Conservation (phyloP, 2,797 vertebrate genomes). For the Florisuga fusca region DNA sequence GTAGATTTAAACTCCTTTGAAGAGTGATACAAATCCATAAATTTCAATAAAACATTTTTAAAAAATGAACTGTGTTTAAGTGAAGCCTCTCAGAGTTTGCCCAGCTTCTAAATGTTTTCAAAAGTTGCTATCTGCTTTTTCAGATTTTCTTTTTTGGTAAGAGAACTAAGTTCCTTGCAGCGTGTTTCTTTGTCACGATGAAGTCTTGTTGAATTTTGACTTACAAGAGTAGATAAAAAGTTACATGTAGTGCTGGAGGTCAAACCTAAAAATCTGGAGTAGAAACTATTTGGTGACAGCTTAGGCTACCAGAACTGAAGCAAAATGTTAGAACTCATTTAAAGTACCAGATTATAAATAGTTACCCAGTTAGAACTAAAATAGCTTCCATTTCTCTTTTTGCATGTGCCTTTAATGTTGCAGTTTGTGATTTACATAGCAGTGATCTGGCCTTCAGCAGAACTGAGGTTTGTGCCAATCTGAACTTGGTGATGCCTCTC, state of each 20-base stretch:
- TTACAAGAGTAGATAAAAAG: not conserved
- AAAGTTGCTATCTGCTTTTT: not conserved
- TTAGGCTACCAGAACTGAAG: not conserved
- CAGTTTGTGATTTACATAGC: not conserved
- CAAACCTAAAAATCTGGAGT: not conserved
- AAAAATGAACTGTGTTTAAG: not conserved
- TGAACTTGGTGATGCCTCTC: fast-evolving
- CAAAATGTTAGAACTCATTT: not conserved
- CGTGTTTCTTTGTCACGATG: not conserved
- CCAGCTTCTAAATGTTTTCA: not conserved
- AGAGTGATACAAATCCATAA: not conserved
- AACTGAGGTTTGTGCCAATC: not conserved
- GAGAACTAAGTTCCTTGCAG: not conserved
- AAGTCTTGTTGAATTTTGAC: not conserved
- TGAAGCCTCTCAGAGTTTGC: not conserved
- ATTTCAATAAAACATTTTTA: not conserved
- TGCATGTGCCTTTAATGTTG: not conserved
- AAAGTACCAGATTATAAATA: not conserved
- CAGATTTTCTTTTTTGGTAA: not conserved
- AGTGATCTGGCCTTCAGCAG: fast-evolving
- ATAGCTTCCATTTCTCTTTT: not conserved
- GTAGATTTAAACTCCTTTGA: not conserved
- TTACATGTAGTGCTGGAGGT: not conserved
- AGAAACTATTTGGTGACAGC: not conserved
- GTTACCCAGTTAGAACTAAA: not conserved